Base-by-base conservation (phyloP, 2,888 invertebrate species). In the Seladonia tumulorum region DNA sequence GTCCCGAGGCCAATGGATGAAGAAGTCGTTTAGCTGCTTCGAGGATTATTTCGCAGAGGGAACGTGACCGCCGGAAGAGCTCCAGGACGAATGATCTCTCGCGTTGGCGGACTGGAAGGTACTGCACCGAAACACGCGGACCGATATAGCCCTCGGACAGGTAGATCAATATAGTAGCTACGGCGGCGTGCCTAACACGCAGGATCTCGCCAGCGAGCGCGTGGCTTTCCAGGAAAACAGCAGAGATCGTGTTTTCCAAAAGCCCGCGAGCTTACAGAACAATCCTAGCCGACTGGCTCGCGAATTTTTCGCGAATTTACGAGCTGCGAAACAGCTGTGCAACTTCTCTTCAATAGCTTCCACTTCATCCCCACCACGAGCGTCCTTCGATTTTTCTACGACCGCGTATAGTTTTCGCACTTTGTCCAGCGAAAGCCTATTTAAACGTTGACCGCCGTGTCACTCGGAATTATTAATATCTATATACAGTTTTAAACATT, bases 151-250 rank as follows among this genome's bases (percentile, higher is more conserved):
- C 88, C 88, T 90, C 87, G 87, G 91, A 91, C 90, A 92, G 92
- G 91, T 93, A 94, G 91, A 94, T 94, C 94, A 94, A 94, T 94
- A 94, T 94, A 92, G 90, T 90, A 85, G 89, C 88, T 87, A 88
- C 89, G 87, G 74, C 81, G 68, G 74, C 81, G 68, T 85, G 85
- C 86, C 87, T 85, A 87, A 82, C 88, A 90, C 90, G 90, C 90
- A 91, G 90, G 90, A 88, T 90, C 90, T 88, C 82, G 74, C 80
- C 82, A 80, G 80, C 76, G 74, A 81, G 82, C 83, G 82, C 76
- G 74, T 87, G 72, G 49, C 39, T 68, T 63, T 70, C 45, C 16
- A 35, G 25, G 39, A 60, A 72, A 29, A 45, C n/a, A 16, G 16
- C n/a, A 45, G 25, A 5, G 25, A n/a, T n/a, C n/a, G 25, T 42